phyloP scores from a whole-genome alignment of 2,113 vertebrate genomes.

The Neogobius melanostomus region DNA sequence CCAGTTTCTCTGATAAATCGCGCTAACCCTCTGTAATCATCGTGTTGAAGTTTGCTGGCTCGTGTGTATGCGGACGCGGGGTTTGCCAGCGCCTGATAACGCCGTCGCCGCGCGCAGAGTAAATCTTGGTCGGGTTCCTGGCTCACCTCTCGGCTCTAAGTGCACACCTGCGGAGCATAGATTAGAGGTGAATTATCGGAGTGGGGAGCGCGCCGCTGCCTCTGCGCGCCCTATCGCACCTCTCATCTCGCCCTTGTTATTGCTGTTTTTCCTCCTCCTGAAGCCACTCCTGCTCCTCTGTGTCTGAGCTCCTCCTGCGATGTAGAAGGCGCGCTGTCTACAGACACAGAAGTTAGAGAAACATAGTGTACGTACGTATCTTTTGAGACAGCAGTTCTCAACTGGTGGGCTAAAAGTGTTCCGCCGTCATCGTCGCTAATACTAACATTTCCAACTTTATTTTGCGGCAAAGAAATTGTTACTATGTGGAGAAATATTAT shows the following conservation, averaged over 20 bases:
- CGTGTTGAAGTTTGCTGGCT: conserved; percentile 21
- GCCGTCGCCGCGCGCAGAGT: conserved; percentile 32
- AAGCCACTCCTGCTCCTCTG: conserved; percentile 34
- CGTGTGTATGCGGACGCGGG: conserved; percentile 23
- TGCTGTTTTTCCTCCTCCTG: conserved; percentile 53
- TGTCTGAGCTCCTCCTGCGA: conserved; percentile 44
- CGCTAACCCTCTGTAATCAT: conserved; percentile 14
- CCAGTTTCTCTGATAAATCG: conserved; percentile 15
- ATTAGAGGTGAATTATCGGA: conserved; percentile 73
- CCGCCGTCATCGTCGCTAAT: too few species aligned
- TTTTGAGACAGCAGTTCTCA: too few species aligned
- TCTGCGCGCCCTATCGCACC: conserved; percentile 55
- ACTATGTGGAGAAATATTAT: too few species aligned
- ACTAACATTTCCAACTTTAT: too few species aligned
- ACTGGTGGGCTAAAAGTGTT: too few species aligned
- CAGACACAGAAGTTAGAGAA: neutral
- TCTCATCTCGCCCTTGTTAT: conserved; percentile 67
- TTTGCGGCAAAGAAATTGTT: too few species aligned
- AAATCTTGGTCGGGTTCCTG: conserved; percentile 60
- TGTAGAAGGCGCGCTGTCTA: conserved; percentile 23
- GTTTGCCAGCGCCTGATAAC: conserved; percentile 48
- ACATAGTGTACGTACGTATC: too few species aligned
- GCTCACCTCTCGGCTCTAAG: conserved; percentile 51
- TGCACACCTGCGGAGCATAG: conserved; percentile 67
- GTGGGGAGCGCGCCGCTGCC: conserved; percentile 49